A percentile compares a stretch with the other conserved stretches of the same genome.
These are phyloP conservation scores for Dascyllus trimaculatus DNA, from an alignment of 2,113 vertebrate genomes.

Conservation along the genomic window DNA sequence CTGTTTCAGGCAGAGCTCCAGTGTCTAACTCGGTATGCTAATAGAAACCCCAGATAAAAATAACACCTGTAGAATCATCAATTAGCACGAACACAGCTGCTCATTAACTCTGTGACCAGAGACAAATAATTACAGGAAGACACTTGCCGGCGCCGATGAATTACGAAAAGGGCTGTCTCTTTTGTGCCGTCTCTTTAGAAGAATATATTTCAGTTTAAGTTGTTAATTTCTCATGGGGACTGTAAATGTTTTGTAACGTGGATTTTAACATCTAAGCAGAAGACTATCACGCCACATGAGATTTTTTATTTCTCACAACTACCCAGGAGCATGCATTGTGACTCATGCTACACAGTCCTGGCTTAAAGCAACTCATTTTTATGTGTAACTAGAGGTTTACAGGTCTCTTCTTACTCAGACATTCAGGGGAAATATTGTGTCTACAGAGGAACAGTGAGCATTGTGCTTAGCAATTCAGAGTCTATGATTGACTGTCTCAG, in stretches of 20 bases:
- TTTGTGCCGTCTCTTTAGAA: slow-evolving; percentile 31
- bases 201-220: slow-evolving; percentile 26
- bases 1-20: neutral
- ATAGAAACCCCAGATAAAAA: slow-evolving; percentile 39
- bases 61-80: slow-evolving; percentile 49
- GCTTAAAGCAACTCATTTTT: neutral
- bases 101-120: slow-evolving; percentile 53
- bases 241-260: slow-evolving; percentile 17
- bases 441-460: slow-evolving; percentile 17
- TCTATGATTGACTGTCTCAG: slow-evolving; percentile 52
- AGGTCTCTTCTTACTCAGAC: neutral
- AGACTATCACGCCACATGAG: neutral
- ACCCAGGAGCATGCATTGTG: neutral
- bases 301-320: neutral
- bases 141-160: slow-evolving; percentile 17
- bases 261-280: neutral
- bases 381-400: neutral
- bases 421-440: neutral
- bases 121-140: slow-evolving; percentile 42
- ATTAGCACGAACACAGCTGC: slow-evolving; percentile 56
- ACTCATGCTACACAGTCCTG: neutral
- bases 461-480: slow-evolving; percentile 33
- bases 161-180: slow-evolving; percentile 13
- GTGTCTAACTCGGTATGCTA: slow-evolving; percentile 38
- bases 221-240: slow-evolving; percentile 14